Evolutionary conservation across 2,888 invertebrate genomes (phyloP).

Genomic region (Drosophila birchii): DNA sequence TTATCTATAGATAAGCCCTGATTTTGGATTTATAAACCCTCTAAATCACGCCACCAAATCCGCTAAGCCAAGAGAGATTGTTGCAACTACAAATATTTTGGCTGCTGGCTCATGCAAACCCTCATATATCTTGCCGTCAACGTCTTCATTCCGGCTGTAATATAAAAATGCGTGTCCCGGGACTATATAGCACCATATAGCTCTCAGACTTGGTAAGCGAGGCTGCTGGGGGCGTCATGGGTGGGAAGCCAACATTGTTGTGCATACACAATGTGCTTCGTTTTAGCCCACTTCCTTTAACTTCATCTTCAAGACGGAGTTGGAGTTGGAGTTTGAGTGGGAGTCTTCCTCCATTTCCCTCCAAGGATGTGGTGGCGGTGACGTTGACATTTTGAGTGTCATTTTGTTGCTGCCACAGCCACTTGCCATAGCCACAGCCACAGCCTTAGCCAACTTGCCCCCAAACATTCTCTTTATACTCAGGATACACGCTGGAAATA

Average conservation of each 20-base stretch:
- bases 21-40: not conserved
- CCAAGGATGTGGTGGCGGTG: slow-evolving; percentile 43
- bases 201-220: not conserved
- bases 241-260: slow-evolving; percentile 29
- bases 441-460: slow-evolving; percentile 5
- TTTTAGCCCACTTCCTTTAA: slow-evolving; percentile 15
- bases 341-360: not conserved
- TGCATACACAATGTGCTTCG: slow-evolving; percentile 33
- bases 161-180: slow-evolving; percentile 18
- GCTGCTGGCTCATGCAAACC: slow-evolving; percentile 27
- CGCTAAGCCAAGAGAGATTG: not conserved
- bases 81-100: slow-evolving; percentile 20
- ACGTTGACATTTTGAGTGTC: slow-evolving; percentile 76
- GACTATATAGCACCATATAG: slow-evolving; percentile 2
- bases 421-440: slow-evolving; percentile 13
- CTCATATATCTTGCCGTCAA: slow-evolving; percentile 58
- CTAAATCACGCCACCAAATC: slow-evolving; percentile 6
- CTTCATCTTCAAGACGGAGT: not conserved
- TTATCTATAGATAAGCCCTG: not conserved
- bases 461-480: no score
- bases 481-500: not conserved
- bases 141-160: slow-evolving; percentile 20
- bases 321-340: not conserved
- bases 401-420: slow-evolving; percentile 48
- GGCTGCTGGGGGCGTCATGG: not conserved